Evolutionary conservation across 1,140 invertebrate species (phyloP).

Genomic region (Colletes latitarsis): DNA sequence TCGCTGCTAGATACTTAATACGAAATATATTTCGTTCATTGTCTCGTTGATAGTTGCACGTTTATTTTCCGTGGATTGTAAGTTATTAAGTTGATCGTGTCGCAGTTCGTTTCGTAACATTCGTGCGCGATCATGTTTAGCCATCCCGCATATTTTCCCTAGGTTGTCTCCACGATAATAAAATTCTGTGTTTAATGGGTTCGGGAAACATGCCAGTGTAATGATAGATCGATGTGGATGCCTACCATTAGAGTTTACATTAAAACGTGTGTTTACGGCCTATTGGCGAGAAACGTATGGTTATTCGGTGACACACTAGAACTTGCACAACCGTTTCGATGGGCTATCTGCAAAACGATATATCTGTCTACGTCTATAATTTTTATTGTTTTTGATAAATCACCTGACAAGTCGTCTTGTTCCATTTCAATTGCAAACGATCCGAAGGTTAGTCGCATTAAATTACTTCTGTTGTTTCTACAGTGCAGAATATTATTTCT

Average conservation of each 20-base stretch:
- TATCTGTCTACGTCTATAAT: neutral
- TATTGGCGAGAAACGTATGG: constrained; percentile 29
- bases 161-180: constrained; percentile 47
- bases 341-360: neutral
- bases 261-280: constrained; percentile 47
- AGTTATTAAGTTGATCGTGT: constrained; percentile 16
- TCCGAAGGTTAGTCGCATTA: neutral
- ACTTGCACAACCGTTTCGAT: constrained; percentile 31
- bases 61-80: constrained; percentile 5
- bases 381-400: neutral
- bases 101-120: constrained; percentile 42
- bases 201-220: constrained; percentile 29
- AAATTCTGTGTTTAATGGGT: constrained; percentile 49
- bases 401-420: neutral
- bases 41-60: neutral
- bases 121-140: neutral
- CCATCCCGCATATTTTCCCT: constrained; percentile 4
- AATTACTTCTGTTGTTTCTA: neutral
- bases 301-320: constrained; percentile 14
- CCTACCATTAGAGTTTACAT: constrained; percentile 27
- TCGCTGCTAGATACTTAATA: neutral
- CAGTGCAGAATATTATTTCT: neutral
- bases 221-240: constrained; percentile 30
- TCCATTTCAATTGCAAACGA: neutral
- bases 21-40: constrained; percentile 10